Base-by-base conservation (phyloP, 2,888 invertebrate species). In the Pardosa pseudoannulata region DNA sequence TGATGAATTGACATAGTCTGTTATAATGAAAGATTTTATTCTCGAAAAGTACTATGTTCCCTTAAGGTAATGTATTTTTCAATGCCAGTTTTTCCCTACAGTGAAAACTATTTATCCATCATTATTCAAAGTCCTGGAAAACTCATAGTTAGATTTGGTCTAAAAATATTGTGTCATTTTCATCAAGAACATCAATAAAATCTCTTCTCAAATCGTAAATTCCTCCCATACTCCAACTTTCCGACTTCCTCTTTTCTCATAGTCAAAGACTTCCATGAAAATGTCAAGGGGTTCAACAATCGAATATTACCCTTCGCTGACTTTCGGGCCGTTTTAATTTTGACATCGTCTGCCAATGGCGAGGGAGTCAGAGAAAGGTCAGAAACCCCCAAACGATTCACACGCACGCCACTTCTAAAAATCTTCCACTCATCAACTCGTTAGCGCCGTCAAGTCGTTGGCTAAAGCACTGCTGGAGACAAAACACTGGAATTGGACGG, bases 341-440 rank as follows among this genome's bases (percentile, higher is more conserved):
- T 16, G n/a, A 16, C 1, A 13, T 29, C 11, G 29, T 65, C 62
- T 28, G 62, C 50, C 50, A 50, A 9, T 62, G 28, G 23, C 6
- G 31, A 65, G 19, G 31, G 31, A 13, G 9, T 1, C 31, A 1
- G 65, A 29, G n/a, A n/a, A 64, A 72, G 82, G 76, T 83, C 82
- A 72, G 29, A 70, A 76, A 83, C 76, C 82, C 27, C 28, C 3
- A n/a, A 28, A 16, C 27, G 19, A 32, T 67, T 32, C 16, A 28
- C 36, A 41, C 27, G 71, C 82, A 76, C 82, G 76, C 64, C 32
- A 76, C 50, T 76, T 83, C 71, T 39, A 70, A 72, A 76, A 76
- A 76, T 70, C 62, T 50, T 76, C 76, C 13, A 71, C 76, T 83
- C 82, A 83, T 83, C 82, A 76, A 83, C 64, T 83, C 82, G 82